Evolutionary conservation across 1,140 invertebrate species (phyloP).

Genomic region (Elymnias hypermnestra): DNA sequence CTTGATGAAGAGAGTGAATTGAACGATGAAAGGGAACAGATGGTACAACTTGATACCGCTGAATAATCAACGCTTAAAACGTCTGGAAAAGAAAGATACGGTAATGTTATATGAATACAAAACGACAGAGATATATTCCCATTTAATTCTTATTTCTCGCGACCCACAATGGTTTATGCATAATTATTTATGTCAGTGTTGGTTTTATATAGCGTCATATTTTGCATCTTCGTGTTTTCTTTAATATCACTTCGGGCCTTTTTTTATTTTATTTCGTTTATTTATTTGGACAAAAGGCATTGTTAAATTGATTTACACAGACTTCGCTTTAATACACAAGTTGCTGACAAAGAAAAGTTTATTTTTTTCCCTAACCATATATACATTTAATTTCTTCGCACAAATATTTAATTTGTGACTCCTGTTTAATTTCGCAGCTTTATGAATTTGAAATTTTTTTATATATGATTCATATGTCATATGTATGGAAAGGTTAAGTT

Average conservation of each 20-base stretch:
- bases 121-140: constrained; percentile 68
- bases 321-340: too few relatives aligned
- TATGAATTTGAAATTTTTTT: too few relatives aligned
- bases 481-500: too few relatives aligned
- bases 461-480: too few relatives aligned
- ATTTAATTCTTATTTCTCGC: constrained; percentile 68
- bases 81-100: constrained; percentile 74
- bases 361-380: too few relatives aligned
- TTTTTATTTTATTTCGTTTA: neutral
- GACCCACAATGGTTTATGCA: constrained; percentile 47
- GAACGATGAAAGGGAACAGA: constrained; percentile 38
- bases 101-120: constrained; percentile 75
- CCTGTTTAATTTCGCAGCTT: too few relatives aligned
- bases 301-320: too few relatives aligned
- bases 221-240: constrained; percentile 6
- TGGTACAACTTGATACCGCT: constrained; percentile 62
- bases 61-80: constrained; percentile 75
- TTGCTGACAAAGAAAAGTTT: too few relatives aligned
- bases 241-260: neutral
- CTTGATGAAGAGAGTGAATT: constrained; percentile 33
- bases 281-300: too few relatives aligned
- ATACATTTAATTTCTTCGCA: too few relatives aligned
- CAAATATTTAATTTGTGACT: too few relatives aligned
- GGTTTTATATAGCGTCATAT: constrained; percentile 3
- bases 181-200: constrained; percentile 34